Evolutionary conservation across 2,888 invertebrate species (phyloP).

Genomic region (Atethmia centrago): DNA sequence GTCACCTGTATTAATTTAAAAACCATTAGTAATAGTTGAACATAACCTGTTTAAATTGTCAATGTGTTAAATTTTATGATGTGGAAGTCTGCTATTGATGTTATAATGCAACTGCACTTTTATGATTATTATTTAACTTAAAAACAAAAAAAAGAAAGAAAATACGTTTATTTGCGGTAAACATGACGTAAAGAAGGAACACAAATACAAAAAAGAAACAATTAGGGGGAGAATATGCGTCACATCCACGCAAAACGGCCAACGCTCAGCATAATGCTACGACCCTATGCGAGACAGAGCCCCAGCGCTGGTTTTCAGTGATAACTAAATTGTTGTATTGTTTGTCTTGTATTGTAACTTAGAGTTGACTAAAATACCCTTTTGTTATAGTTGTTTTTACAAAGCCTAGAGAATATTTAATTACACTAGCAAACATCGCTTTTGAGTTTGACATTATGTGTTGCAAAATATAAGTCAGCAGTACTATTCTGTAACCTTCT

Average conservation of each 20-base stretch:
- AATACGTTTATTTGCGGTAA: too few species aligned
- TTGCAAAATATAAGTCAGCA: not conserved
- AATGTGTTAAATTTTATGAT: not conserved
- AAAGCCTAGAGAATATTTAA: not conserved
- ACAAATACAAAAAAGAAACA: too few species aligned
- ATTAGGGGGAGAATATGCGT: too few species aligned
- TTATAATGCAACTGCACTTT: not conserved
- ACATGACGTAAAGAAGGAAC: too few species aligned
- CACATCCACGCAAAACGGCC: too few species aligned
- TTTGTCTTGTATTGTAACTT: not conserved
- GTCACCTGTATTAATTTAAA: constrained; percentile 19
- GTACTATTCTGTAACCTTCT: too few species aligned
- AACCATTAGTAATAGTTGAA: not conserved
- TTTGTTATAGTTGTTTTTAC: not conserved
- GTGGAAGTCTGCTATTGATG: not conserved
- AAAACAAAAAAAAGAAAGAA: too few species aligned
- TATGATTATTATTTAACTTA: not conserved
- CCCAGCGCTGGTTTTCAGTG: too few species aligned
- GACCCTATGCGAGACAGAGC: too few species aligned
- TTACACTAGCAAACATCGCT: not conserved
- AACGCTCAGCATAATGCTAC: too few species aligned
- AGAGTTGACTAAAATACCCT: not conserved
- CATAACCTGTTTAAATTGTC: not conserved
- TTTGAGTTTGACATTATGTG: not conserved
- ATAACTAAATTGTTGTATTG: too few species aligned